Conservation (phyloP, 2,888 invertebrate genomes). For the Carabus problematicus region DNA sequence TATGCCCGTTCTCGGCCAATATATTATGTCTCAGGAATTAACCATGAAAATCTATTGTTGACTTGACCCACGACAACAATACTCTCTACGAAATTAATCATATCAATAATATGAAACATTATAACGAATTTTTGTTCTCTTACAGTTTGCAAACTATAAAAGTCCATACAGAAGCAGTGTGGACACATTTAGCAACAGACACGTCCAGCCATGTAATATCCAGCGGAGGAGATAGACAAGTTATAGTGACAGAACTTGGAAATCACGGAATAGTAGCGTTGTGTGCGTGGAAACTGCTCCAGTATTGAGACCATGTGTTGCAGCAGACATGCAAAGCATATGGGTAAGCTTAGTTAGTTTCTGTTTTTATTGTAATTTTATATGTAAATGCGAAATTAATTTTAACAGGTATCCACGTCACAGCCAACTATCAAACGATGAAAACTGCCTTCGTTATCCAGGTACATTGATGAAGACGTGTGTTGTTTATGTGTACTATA, state of each 20-base stretch:
- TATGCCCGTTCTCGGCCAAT: no score
- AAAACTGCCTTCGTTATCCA: slow-evolving; percentile 58
- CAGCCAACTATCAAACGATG: slow-evolving; percentile 65
- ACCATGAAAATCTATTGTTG: no score
- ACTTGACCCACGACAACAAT: no score
- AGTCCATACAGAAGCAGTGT: slow-evolving; percentile 95
- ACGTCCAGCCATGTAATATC: slow-evolving; percentile 94
- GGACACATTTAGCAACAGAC: slow-evolving; percentile 93
- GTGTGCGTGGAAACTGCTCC: slow-evolving; percentile 95
- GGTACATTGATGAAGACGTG: slow-evolving; percentile 57
- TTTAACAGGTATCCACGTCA: slow-evolving; percentile 66
- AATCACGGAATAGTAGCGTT: slow-evolving; percentile 82
- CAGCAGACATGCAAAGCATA: slow-evolving; percentile 67
- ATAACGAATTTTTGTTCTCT: no score
- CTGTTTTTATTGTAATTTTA: background rate
- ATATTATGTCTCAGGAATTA: no score
- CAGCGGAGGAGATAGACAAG: slow-evolving; percentile 90
- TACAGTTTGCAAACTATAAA: slow-evolving; percentile 92
- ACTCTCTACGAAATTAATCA: no score
- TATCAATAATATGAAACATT: no score
- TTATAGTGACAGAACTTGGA: slow-evolving; percentile 88
- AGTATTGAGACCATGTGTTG: slow-evolving; percentile 80
- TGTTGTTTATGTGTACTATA: no score
- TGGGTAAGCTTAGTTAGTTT: slow-evolving; percentile 55
- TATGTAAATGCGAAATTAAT: background rate